These are phyloP conservation scores for Melinopterus prodromus DNA, from an alignment of 2,888 invertebrate species.

Conservation along the genomic window DNA sequence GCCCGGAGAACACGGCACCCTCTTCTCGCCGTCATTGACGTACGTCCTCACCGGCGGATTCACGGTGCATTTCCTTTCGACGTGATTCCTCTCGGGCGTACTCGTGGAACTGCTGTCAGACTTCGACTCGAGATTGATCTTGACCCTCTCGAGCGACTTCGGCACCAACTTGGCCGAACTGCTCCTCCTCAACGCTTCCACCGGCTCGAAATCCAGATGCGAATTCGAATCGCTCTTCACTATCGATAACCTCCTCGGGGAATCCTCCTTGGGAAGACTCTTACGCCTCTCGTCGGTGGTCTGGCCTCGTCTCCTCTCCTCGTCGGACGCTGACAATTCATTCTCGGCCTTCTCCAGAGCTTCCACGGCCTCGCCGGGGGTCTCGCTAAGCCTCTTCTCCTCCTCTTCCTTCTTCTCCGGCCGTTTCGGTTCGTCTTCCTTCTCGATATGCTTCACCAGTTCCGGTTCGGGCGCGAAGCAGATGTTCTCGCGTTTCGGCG, in stretches of 20 bases:
- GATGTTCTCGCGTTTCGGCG: conserved; percentile 57
- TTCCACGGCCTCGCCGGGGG: too few species aligned
- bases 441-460: conserved; percentile 45
- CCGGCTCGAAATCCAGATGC: conserved; percentile 46
- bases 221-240: conserved; percentile 40
- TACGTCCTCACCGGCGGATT: conserved; percentile 35
- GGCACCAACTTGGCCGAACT: conserved; percentile 49
- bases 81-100: conserved; percentile 29
- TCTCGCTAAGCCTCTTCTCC: conserved; percentile 34
- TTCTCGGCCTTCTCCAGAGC: too few species aligned
- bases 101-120: conserved; percentile 54
- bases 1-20: conserved; percentile 53
- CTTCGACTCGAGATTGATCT: conserved; percentile 49
- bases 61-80: conserved; percentile 36
- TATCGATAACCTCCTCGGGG: conserved; percentile 32
- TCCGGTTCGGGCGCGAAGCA: conserved; percentile 52
- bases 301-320: background rate
- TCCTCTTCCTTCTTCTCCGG: conserved; percentile 35
- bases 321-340: conserved; percentile 4
- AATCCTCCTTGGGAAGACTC: conserved; percentile 30
- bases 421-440: conserved; percentile 45
- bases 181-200: conserved; percentile 48
- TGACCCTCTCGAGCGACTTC: conserved; percentile 48
- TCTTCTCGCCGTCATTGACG: conserved; percentile 32
- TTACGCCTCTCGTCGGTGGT: conserved; percentile 29